Evolutionary conservation across 1,140 invertebrate species (phyloP).

Genomic region (Leptinotarsa texana): DNA sequence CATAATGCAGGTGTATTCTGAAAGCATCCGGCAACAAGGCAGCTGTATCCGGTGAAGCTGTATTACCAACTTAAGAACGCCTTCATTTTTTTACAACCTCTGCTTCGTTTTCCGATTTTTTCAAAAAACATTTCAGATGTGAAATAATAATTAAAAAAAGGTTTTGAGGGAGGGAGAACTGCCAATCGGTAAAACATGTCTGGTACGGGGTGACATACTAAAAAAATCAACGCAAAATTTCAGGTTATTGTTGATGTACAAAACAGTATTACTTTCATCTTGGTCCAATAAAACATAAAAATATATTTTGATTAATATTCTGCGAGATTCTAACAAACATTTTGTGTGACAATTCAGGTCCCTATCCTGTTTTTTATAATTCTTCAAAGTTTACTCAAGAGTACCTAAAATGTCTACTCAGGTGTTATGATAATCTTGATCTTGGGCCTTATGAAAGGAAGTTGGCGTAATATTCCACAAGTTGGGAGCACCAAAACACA

Average conservation of each 20-base stretch:
- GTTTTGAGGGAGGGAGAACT: background rate
- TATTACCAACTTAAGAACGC: slow-evolving; percentile 46
- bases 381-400: background rate
- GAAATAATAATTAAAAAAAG: background rate
- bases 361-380: too few species aligned
- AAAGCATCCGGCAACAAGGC: slow-evolving; percentile 50
- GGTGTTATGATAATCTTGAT: slow-evolving; percentile 41
- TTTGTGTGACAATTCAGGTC: too few species aligned
- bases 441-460: slow-evolving; percentile 44
- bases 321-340: too few species aligned
- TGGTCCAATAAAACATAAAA: too few species aligned
- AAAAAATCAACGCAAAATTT: too few species aligned
- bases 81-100: slow-evolving; percentile 44
- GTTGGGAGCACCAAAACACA: slow-evolving; percentile 49
- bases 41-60: slow-evolving; percentile 55
- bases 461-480: slow-evolving; percentile 52
- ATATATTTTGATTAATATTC: too few species aligned
- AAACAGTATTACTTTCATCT: too few species aligned
- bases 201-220: too few species aligned
- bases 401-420: slow-evolving; percentile 28
- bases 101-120: slow-evolving; percentile 33
- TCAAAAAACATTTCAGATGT: background rate
- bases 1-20: slow-evolving; percentile 49
- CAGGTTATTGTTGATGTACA: too few species aligned
- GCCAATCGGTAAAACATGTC: too few species aligned